Conservation (phyloP, 2,888 invertebrate species). For the Drosophila borealis region DNA sequence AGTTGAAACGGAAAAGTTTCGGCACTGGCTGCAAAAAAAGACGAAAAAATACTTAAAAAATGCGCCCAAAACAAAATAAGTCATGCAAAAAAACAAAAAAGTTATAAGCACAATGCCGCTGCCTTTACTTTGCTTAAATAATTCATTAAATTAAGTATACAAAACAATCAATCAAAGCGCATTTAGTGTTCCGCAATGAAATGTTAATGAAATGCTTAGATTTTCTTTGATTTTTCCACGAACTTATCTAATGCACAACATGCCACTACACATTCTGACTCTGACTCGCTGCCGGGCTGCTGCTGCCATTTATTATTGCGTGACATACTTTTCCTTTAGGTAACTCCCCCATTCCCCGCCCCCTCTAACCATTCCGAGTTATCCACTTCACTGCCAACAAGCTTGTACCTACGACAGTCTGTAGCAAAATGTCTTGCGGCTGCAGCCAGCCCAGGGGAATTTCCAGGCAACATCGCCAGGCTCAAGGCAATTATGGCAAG, state of each 20-base stretch:
- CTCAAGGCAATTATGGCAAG: slow-evolving; percentile 58
- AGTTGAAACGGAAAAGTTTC: slow-evolving; percentile 42
- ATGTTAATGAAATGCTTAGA: slow-evolving; percentile 65
- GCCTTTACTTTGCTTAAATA: slow-evolving; percentile 70
- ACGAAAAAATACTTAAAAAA: slow-evolving; percentile 56
- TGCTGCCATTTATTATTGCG: background rate
- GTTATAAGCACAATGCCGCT: slow-evolving; percentile 60
- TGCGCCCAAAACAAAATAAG: slow-evolving; percentile 36
- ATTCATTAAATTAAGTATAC: slow-evolving; percentile 81
- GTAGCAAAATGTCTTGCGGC: slow-evolving; percentile 39
- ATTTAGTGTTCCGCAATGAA: slow-evolving; percentile 64
- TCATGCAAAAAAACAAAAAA: slow-evolving; percentile 27
- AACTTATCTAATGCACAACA: slow-evolving; percentile 2
- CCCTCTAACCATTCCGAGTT: background rate
- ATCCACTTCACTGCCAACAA: slow-evolving; percentile 2
- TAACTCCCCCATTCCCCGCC: background rate
- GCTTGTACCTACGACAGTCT: background rate
- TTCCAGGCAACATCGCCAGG: slow-evolving; percentile 25
- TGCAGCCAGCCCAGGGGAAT: slow-evolving; percentile 39
- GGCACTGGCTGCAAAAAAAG: slow-evolving; percentile 26
- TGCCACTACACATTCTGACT: background rate
- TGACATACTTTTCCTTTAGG: slow-evolving; percentile 6
- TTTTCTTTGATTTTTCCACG: slow-evolving; percentile 47
- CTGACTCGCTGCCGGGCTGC: slow-evolving; percentile 1
- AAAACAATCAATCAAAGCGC: slow-evolving; percentile 78